Evolutionary conservation across 2,797 vertebrate genomes (phyloP).

Genomic region (Glyptemys insculpta): DNA sequence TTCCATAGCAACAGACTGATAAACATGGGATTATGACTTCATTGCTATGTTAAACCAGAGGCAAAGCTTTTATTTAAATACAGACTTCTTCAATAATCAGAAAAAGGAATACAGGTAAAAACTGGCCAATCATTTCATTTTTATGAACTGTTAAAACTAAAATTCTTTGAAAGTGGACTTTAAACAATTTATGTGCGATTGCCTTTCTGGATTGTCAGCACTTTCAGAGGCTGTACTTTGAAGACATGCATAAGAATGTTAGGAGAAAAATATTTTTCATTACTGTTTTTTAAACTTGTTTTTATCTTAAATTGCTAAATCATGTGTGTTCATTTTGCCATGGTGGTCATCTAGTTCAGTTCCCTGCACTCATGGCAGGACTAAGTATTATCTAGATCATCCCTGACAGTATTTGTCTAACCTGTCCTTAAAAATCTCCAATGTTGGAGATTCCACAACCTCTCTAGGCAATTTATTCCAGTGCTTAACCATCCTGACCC

Average conservation of each 20-base stretch:
- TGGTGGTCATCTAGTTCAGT: not conserved
- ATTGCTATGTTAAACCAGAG: not conserved
- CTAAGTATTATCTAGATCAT: no score
- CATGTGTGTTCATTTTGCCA: not conserved
- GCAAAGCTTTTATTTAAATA: not conserved
- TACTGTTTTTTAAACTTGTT: not conserved
- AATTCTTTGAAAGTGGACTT: not conserved
- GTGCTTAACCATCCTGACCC: no score
- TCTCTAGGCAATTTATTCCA: no score
- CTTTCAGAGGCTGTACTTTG: not conserved
- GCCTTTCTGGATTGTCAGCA: not conserved
- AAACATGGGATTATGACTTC: not conserved
- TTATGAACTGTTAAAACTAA: not conserved
- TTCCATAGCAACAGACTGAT: not conserved
- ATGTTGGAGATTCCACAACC: no score
- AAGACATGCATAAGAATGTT: not conserved
- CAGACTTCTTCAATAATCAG: not conserved
- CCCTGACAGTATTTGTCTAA: no score
- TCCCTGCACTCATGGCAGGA: no score
- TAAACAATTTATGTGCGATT: not conserved
- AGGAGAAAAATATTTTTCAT: not conserved
- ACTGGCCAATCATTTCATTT: not conserved
- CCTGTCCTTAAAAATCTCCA: no score
- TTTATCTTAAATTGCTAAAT: not conserved
- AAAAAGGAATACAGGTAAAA: not conserved